Evolutionary conservation across 2,888 invertebrate genomes (phyloP).

Genomic region (Agriotes lineatus): DNA sequence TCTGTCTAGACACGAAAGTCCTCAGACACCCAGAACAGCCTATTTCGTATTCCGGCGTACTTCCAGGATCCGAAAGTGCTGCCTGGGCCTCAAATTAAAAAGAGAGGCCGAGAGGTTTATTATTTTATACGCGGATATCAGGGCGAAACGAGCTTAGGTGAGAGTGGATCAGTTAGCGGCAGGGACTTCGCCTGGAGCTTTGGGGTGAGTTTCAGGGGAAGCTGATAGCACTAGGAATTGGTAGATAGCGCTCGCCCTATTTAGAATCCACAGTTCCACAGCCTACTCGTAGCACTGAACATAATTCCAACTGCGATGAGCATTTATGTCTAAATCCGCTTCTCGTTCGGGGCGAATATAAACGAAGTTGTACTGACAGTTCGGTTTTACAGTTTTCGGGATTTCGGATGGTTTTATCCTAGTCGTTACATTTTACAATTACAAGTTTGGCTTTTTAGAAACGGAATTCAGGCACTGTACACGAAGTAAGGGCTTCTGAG

Average conservation of each 20-base stretch:
- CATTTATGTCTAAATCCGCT: not conserved
- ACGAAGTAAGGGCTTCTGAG: too few species aligned
- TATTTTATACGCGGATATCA: constrained; percentile 12
- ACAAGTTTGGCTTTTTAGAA: too few species aligned
- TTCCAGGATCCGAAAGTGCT: too few species aligned
- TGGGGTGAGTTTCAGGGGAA: constrained; percentile 19
- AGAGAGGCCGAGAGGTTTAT: not conserved
- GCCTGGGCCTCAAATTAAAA: not conserved
- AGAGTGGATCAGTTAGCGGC: constrained; percentile 12
- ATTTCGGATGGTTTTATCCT: too few species aligned
- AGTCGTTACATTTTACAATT: too few species aligned
- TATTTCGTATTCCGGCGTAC: too few species aligned
- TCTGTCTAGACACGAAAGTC: too few species aligned
- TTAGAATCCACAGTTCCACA: constrained; percentile 28
- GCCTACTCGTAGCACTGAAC: not conserved
- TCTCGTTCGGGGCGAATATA: not conserved
- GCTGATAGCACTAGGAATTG: constrained; percentile 26
- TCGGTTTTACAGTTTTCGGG: too few species aligned
- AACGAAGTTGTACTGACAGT: too few species aligned
- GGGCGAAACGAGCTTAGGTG: constrained; percentile 9
- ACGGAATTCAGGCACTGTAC: too few species aligned
- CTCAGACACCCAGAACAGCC: too few species aligned
- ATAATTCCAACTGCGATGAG: constrained; percentile 4
- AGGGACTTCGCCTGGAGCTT: constrained; percentile 8
- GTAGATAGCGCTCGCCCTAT: constrained; percentile 34